Evolutionary conservation across 2,113 vertebrate species (phyloP).

Genomic region (Gavia stellata): DNA sequence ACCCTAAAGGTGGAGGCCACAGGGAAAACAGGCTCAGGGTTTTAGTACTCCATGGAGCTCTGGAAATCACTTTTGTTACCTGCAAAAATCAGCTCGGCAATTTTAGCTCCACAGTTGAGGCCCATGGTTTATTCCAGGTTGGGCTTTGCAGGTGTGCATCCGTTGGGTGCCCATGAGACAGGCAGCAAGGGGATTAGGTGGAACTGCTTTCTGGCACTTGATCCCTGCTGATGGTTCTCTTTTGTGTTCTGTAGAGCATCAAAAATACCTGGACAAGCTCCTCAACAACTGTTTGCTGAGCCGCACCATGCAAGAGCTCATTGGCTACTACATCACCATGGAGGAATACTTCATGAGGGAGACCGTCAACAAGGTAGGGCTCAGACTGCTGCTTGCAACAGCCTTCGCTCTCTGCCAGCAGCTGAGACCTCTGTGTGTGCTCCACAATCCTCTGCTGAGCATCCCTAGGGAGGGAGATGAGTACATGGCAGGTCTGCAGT

Average conservation of each 20-base stretch:
- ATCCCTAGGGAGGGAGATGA: neutral
- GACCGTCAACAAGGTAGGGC: constrained; percentile 90
- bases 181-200: neutral
- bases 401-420: neutral
- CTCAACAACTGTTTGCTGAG: constrained; percentile 91
- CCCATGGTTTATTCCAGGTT: neutral
- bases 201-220: neutral
- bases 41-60: neutral
- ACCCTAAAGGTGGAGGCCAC: neutral
- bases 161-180: neutral
- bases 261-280: constrained; percentile 88
- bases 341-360: constrained; percentile 99
- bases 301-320: constrained; percentile 93
- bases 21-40: neutral
- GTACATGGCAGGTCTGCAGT: neutral
- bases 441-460: neutral
- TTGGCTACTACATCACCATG: constrained; percentile 97
- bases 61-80: neutral
- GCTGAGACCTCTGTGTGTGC: neutral
- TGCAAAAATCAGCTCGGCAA: neutral
- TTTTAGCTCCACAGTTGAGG: neutral
- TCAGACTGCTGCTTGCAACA: neutral
- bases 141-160: neutral
- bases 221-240: neutral
- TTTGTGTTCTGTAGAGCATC: constrained; percentile 79